Evolutionary conservation across 2,888 invertebrate species (phyloP), one percentile per base, ranked within the genome.

Genomic region (Syritta pipiens): DNA sequence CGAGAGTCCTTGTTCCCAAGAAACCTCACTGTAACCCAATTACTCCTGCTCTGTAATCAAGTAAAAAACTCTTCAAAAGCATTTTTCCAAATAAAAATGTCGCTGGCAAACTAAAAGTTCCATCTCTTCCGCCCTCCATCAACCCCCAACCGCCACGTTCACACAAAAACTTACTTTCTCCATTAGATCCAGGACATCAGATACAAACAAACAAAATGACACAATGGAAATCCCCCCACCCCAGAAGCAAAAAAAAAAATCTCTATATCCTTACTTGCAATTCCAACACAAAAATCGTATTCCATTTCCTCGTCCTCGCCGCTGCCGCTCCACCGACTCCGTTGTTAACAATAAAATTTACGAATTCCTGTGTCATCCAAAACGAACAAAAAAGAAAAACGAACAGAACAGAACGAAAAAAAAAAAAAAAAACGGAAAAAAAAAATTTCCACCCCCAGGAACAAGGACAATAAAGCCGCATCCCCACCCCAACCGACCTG

Each of bases 341-440:
- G 17, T 40, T 55, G 77, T 67, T 79, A 79, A 72, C 77, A 79
- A 79, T 79, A 67, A 79, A 72, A 72, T 79, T 79, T 79, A 72
- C 65, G 77, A 79, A 79, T 72, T 79, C 77, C 72, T 72, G 55
- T 67, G 72, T 79, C 74, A 51, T n/a, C 24, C 37, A 12, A 24
- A n/a, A 46, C 28, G 24, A 7, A 22, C 44, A 30, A 51, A 53
- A 42, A 59, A 30, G 37, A 17, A n/a, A n/a, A n/a, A n/a, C 37
- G 17, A n/a, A 37, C 12, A 37, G 14, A 37, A 3, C n/a, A 10
- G 44, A 9, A 9, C n/a, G 10, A 14, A 46, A 22, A 46, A 12
- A 12, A 46, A 5, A 7, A 17, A 3, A 7, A 37, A 37, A 37
- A 71, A 10, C 14, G 9, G 4, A 17, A 17, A 17, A 17, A 37